These are phyloP conservation scores for Catagonus wagneri DNA, from an alignment of 2,113 vertebrate genomes.

Conservation along the genomic window DNA sequence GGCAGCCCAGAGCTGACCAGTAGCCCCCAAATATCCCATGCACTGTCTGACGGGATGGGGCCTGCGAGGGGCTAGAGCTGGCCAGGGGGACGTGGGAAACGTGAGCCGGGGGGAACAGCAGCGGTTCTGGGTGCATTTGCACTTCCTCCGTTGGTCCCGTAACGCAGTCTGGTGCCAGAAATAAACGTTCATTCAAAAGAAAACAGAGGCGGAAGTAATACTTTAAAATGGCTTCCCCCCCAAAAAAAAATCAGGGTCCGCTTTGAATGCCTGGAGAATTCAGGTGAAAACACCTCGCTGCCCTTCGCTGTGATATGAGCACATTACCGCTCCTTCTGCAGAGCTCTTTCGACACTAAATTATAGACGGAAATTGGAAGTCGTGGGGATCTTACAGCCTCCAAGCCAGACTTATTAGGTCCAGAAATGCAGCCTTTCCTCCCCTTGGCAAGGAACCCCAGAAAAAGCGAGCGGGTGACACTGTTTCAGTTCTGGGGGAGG, in stretches of 20 bases:
- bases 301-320: neutral
- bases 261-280: neutral
- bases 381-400: neutral
- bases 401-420: neutral
- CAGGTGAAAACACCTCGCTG: neutral
- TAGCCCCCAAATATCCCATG: neutral
- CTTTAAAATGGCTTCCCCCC: neutral
- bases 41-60: neutral
- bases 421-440: neutral
- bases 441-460: neutral
- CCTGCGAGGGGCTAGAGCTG: too few relatives aligned
- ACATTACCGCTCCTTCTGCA: neutral
- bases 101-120: fast-evolving
- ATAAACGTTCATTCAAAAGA: neutral
- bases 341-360: neutral
- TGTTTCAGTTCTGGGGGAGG: neutral
- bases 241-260: neutral
- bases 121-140: too few relatives aligned
- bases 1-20: neutral
- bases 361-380: neutral
- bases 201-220: neutral
- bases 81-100: neutral
- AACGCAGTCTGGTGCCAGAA: neutral
- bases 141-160: neutral
- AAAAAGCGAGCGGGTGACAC: neutral